Conservation (phyloP, 2,888 invertebrate genomes). For the Priapulus caudatus region DNA sequence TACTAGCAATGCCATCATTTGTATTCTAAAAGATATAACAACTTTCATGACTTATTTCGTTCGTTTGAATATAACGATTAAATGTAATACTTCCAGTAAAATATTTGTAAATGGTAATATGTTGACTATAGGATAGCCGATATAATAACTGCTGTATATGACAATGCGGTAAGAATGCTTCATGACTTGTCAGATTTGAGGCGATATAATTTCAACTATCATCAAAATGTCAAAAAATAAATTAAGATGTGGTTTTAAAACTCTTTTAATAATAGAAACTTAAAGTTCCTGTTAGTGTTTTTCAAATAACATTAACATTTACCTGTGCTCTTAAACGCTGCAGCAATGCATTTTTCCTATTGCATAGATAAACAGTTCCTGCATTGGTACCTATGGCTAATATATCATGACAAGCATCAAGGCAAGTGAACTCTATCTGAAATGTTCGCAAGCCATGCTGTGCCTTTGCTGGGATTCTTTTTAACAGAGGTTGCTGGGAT, state of each 20-base stretch:
- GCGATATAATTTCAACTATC: too few species aligned
- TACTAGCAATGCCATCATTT: not conserved
- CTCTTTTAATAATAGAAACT: not conserved
- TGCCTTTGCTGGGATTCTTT: not conserved
- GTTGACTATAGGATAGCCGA: too few species aligned
- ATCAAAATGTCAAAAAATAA: too few species aligned
- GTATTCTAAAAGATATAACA: not conserved
- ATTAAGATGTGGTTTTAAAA: not conserved
- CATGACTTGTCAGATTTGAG: not conserved
- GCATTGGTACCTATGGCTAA: not conserved
- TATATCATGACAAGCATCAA: not conserved
- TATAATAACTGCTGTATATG: not conserved
- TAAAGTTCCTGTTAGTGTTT: not conserved
- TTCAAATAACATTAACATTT: not conserved
- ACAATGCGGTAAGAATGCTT: not conserved
- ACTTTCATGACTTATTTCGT: too few species aligned
- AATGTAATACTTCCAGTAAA: too few species aligned
- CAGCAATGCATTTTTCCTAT: not conserved
- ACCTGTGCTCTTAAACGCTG: not conserved
- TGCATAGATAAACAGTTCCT: not conserved
- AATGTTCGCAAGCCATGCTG: conserved; percentile 3
- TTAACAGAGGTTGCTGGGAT: too few species aligned
- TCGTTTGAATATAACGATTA: too few species aligned
- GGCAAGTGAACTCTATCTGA: not conserved
- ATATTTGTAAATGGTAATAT: not conserved